These are phyloP conservation scores for Rallus limicola DNA, from an alignment of 2,113 vertebrate species.

Conservation along the genomic window DNA sequence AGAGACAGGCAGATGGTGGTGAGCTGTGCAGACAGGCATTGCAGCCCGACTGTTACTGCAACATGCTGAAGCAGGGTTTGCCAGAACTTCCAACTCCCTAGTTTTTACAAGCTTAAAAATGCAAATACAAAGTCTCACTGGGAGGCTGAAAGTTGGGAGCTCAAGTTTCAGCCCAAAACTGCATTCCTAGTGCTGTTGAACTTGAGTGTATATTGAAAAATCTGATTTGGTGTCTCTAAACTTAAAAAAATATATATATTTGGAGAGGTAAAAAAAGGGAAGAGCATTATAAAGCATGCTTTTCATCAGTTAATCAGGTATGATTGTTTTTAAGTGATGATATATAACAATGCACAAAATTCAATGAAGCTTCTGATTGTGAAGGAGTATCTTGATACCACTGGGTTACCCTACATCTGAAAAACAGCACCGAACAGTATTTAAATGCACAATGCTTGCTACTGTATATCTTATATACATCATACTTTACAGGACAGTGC, in stretches of 20 bases:
- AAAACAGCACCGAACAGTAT: not conserved
- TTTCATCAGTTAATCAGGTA: rapidly evolving
- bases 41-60: not conserved
- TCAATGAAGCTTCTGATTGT: not conserved
- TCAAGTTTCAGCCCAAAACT: not conserved
- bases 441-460: not conserved
- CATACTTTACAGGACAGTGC: not conserved
- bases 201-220: not conserved
- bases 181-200: not conserved
- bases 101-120: conserved; percentile 15
- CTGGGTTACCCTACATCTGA: not conserved
- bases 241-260: not conserved
- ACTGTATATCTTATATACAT: not conserved
- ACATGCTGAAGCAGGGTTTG: not conserved
- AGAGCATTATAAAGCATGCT: not conserved
- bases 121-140: conserved; percentile 13
- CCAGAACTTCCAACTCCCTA: not conserved
- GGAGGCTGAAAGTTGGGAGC: not conserved
- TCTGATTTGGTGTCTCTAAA: not conserved
- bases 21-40: not conserved
- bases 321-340: not conserved
- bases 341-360: not conserved
- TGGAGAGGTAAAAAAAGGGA: not conserved
- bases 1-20: not conserved
- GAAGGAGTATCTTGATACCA: not conserved